Evolutionary conservation across 2,113 vertebrate species (phyloP), one percentile per base, ranked within the genome.

Genomic region (Lontra canadensis): DNA sequence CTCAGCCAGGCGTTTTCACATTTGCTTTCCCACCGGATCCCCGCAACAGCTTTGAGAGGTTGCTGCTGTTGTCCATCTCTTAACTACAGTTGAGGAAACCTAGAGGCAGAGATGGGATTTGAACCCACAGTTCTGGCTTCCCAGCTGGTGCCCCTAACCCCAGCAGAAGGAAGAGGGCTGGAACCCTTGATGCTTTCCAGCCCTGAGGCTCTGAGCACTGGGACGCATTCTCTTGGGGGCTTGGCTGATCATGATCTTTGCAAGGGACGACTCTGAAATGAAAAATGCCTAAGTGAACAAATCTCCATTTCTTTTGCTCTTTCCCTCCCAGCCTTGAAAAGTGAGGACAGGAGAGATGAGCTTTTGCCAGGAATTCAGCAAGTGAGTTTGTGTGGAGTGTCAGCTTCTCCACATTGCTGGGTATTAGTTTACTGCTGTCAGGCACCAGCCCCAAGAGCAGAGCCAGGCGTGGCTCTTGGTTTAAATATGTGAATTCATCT

Each of bases 401-500:
- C 96, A 83, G 83, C 94, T 92, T 92, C 47, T 89, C 71, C 7
- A 9, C 96, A 55, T 42, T 80, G 69, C 84, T 93, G 95, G 85
- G 73, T 96, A 69, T 42, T 86, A 52, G 57, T 92, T 95, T 98
- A 94, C 92, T 88, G 57, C 85, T 0, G 39, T 79, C 94, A 18
- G 20, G 91, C 92, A 96, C 55, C 91, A 96, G 79, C n/a, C 82
- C 87, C 80, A 94, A 36, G 79, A 81, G 85, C 47, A 74, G 79
- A 98, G 94, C 87, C 74, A 88, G 31, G 44, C 36, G 34, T 81
- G 36, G 21, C 61, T 94, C 90, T 49, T 80, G 29, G 76, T 96
- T 96, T 98, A 98, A 97, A 65, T 96, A 93, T 86, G 23, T 98
- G 21, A 93, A 83, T 80, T 90, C 92, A 81, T 95, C 97, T 96